Evolutionary conservation across 2,888 invertebrate genomes (phyloP).

Genomic region (Clostera curtula): DNA sequence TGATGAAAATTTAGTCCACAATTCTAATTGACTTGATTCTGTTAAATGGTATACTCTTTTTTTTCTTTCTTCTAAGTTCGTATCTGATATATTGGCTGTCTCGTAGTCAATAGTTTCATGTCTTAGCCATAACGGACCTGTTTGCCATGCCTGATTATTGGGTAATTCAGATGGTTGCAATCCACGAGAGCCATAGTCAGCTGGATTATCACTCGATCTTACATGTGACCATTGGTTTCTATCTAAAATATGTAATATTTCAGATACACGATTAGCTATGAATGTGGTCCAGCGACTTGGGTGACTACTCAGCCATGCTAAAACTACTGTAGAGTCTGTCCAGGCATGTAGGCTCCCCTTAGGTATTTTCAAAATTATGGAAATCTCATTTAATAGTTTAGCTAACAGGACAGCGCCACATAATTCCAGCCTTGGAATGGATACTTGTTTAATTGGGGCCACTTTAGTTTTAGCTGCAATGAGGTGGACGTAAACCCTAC

Average conservation of each 20-base stretch:
- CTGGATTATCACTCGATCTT: too few species aligned
- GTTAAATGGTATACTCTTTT: too few species aligned
- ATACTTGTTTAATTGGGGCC: too few species aligned
- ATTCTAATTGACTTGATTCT: too few species aligned
- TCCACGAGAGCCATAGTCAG: slow-evolving; percentile 12
- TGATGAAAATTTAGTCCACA: too few species aligned
- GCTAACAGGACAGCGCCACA: slow-evolving; percentile 4
- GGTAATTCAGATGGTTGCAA: slow-evolving; percentile 2
- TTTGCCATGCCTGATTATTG: slow-evolving; percentile 4
- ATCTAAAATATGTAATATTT: slow-evolving; percentile 2
- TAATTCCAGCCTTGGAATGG: slow-evolving; percentile 1
- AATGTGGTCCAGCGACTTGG: slow-evolving; percentile 9
- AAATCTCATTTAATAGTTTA: slow-evolving; percentile 3
- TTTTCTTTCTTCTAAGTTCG: slow-evolving; percentile 4
- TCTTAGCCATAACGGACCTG: slow-evolving; percentile 5
- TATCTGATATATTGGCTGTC: neutral
- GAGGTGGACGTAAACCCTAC: neutral
- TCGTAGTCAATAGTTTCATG: neutral
- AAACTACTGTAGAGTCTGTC: slow-evolving; percentile 7
- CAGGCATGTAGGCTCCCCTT: slow-evolving; percentile 3
- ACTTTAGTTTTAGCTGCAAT: too few species aligned
- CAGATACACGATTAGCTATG: slow-evolving; percentile 6
- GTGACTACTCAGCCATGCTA: slow-evolving; percentile 6
- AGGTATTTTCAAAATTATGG: slow-evolving; percentile 3
- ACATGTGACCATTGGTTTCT: slow-evolving; percentile 9